Evolutionary conservation across 2,113 vertebrate species (phyloP), one percentile per base, ranked within the genome.

Genomic region (Chamaea fasciata): DNA sequence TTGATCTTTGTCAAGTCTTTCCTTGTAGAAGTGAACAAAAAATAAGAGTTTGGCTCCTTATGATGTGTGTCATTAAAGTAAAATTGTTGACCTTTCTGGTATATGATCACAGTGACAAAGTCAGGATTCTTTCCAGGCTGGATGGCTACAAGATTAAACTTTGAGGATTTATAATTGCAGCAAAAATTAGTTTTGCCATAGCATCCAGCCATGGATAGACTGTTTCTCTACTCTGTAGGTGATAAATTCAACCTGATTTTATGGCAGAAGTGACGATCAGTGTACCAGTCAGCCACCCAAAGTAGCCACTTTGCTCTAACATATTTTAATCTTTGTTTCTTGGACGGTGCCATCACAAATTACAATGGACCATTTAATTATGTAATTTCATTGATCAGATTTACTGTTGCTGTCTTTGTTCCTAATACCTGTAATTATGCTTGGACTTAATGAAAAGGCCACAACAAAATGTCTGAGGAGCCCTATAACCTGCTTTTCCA

Each of bases 401-500:
- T 85, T 91, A 76, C 53, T 28, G 23, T 19, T 50, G 57, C 35
- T 2, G 6, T 49, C 53, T 94, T 85, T 94, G 89, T 85, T 84
- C 37, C 62, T 95, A 94, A 94, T 91, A 85, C 63, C 75, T 87
- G n/a, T 74, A 87, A 95, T 92, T 94, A 83, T 71, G 28, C 57
- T 91, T 75, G 49, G 53, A 85, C 49, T 85, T 92, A 84, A 94
- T 89, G 69, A 92, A 84, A 95, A 87, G 57, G 56, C 62, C 59
- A 50, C n/a, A 68, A 42, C n/a, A 89, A 89, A 95, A 92, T 77
- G 53, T 84, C 62, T 76, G 30, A 73, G 73, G 37, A 89, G 62
- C 21, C 41, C 46, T 63, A 10, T 42, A 92, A 84, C 87, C 65
- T 92, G 89, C 15, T 82, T 95, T 94, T 94, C 78, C 62, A 91